Evolutionary conservation across 2,113 vertebrate genomes (phyloP), one percentile per base, ranked within the genome.

Genomic region (Microtus ochrogaster): DNA sequence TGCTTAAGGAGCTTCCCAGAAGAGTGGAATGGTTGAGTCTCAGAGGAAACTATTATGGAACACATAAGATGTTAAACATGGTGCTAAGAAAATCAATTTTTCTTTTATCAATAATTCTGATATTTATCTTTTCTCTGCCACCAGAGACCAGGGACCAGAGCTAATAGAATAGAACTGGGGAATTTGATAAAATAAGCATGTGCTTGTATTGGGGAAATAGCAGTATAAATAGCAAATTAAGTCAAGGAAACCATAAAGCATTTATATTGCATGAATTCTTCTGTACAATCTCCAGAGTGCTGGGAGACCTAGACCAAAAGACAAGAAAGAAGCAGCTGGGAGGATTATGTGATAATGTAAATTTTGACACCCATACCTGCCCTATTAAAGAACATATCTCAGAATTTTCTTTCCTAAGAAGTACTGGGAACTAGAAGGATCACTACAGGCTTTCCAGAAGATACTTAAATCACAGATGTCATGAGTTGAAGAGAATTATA

Each of bases 181-280:
- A 3, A n/a, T 28, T n/a, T 66, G 10, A 30, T 12, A 5, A 66
- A 26, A 30, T 24, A 3, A 74, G 1, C 22, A 2, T 58, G 19
- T 77, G 3, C 2, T 41, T 1, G 30, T 1, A n/a, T 41, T 9
- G 7, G 13, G 13, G 1, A 1, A 14, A 24, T 41, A 41, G 6
- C 13, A 61, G 5, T 33, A 13, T 74, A 49, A n/a, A 52, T 61
- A 92, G 12, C 14, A 66, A 39, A 44, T 24, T 3, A 76, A 24
- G 24, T 13, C 68, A 47, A 36, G 1, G 3, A 13, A 47, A 28
- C 4, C 3, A 26, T 17, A 10, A 7, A 13, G 0, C 21, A n/a
- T 33, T 66, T 13, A 63, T 83, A 4, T n/a, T 58, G 2, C 7
- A 28, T 7, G 10, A 1, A 5, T 49, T 68, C 65, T 44, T 3